Evolutionary conservation across 1,140 invertebrate species (phyloP), one percentile per base, ranked within the genome.

Genomic region (Calosoma granatense): DNA sequence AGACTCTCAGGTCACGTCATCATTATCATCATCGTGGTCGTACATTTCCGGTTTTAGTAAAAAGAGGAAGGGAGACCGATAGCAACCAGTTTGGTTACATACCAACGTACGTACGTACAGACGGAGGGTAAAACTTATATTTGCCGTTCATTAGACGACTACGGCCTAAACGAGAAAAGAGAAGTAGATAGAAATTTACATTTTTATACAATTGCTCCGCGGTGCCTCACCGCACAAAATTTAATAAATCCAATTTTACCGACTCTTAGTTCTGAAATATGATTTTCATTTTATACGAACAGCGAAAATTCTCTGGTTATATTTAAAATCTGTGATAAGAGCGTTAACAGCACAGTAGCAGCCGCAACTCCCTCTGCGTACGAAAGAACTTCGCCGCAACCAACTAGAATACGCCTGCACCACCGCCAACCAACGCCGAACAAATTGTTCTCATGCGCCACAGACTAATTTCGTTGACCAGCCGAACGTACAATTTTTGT

Each of bases 221-320:
- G 41, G 9, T 12, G 17, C 41, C 41, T 47, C 41, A 3, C 9
- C 15, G 9, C 9, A 9, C 9, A 17, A 47, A 47, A 47, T 47
- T 47, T 47, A 47, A 47, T 47, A 47, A 47, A 47, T 47, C 41
- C 41, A 47, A 47, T 47, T 47, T 47, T 47, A 47, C 41, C 15
- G 41, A 47, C 41, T 47, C 41, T 47, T 47, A 11, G 41, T 17
- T 47, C 41, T 47, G 41, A 47, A 47, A 47, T 47, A 47, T 47
- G 6, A 47, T 47, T 47, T 47, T 47, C 41, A 47, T 47, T 47
- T 47, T 17, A 47, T 47, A 47, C 41, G 15, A 12, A 47, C 41
- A 36, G 41, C 41, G 41, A 47, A 47, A 9, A 47, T 47, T 47
- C 15, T 47, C 6, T 17, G 41, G 41, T 47, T 47, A 47, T 47